Conservation (phyloP, 2,113 vertebrate genomes). For the Notiomystis cincta region DNA sequence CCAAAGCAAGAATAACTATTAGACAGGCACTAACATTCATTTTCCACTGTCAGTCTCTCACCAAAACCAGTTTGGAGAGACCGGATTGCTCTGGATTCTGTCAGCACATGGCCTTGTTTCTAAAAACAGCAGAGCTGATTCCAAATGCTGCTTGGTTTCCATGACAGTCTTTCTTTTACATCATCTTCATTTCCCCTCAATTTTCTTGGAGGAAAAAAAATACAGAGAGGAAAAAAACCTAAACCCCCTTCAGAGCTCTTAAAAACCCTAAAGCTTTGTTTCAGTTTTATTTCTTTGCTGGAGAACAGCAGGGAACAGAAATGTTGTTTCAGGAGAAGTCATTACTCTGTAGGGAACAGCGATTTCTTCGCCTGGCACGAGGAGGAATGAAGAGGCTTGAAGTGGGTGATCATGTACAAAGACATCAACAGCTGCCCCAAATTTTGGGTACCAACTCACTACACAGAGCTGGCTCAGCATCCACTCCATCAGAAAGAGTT, state of each 20-base stretch:
- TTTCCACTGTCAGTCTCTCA: background rate
- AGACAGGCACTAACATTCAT: background rate
- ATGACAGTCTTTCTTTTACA: background rate
- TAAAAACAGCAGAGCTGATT: background rate
- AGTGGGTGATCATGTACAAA: background rate
- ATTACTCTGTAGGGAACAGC: background rate
- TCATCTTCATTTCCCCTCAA: background rate
- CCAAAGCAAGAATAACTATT: background rate
- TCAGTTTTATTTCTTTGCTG: background rate
- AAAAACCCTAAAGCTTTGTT: background rate
- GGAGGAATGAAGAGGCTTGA: background rate
- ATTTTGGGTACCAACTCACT: background rate
- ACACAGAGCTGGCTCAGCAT: background rate
- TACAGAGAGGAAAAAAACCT: background rate
- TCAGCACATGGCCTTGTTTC: background rate
- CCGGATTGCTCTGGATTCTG: slow-evolving; percentile 3
- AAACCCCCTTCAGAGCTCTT: background rate
- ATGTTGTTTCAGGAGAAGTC: background rate
- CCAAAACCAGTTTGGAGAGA: background rate
- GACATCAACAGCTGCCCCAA: background rate
- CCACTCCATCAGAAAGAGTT: background rate
- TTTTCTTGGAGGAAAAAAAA: background rate
- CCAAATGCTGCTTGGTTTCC: background rate
- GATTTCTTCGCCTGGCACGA: background rate
- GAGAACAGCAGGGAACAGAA: background rate